Conservation (phyloP, 1,140 invertebrate species). For the Platyscapa corneri region DNA sequence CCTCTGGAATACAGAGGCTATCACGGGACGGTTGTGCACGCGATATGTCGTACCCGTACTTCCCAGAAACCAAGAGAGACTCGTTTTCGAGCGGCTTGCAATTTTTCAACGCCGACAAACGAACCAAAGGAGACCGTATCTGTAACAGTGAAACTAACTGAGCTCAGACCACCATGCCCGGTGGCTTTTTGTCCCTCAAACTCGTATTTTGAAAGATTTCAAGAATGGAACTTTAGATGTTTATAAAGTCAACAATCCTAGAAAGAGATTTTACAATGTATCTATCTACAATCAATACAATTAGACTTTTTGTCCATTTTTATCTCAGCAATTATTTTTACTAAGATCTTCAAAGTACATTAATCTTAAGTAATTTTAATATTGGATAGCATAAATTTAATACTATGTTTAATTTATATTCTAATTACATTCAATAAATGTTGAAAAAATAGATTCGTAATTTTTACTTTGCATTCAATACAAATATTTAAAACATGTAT, state of each 20-base stretch:
- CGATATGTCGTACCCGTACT: constrained; percentile 57
- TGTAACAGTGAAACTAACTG: not conserved
- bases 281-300: not conserved
- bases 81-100: constrained; percentile 54
- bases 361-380: too few species aligned
- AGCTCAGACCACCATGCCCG: constrained; percentile 58
- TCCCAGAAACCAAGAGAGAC: constrained; percentile 58
- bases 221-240: constrained; percentile 53
- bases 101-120: constrained; percentile 60
- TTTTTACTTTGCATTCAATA: too few species aligned
- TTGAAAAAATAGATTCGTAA: too few species aligned
- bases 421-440: too few species aligned
- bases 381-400: too few species aligned
- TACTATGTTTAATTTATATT: too few species aligned
- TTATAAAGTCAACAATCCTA: not conserved
- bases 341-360: too few species aligned
- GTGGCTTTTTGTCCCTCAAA: constrained; percentile 54
- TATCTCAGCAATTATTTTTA: too few species aligned
- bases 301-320: not conserved
- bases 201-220: constrained; percentile 58
- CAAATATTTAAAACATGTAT: too few species aligned
- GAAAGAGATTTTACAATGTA: not conserved
- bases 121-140: constrained; percentile 52
- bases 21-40: constrained; percentile 49
- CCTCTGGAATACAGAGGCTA: constrained; percentile 54